Percentiles rank a stretch among this genome's conserved stretches.
phyloP scores from a whole-genome alignment of 1,140 invertebrate genomes.

The Atta texana region DNA sequence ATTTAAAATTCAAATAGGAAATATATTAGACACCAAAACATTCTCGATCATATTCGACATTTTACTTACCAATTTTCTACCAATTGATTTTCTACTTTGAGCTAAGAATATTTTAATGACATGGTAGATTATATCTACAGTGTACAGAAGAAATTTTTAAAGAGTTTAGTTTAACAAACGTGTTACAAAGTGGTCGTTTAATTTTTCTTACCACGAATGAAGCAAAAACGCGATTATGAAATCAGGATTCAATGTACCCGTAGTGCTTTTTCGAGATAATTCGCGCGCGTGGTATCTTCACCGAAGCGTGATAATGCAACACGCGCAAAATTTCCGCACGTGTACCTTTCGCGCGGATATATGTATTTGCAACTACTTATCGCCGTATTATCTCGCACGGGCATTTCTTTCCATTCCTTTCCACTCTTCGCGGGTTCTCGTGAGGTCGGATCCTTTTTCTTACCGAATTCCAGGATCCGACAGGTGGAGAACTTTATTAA shows the following conservation, averaged over 20 bases:
- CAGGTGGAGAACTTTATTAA: slow-evolving; percentile 73
- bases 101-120: background rate
- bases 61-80: no score
- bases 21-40: no score
- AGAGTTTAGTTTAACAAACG: background rate
- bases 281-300: slow-evolving; percentile 13
- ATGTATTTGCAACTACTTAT: slow-evolving; percentile 36
- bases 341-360: background rate
- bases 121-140: background rate
- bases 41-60: no score
- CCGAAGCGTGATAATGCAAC: slow-evolving; percentile 35
- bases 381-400: slow-evolving; percentile 37
- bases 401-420: slow-evolving; percentile 3
- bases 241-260: slow-evolving; percentile 25
- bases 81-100: no score
- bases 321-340: slow-evolving; percentile 34
- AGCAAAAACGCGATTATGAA: slow-evolving; percentile 10
- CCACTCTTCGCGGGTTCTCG: slow-evolving; percentile 23
- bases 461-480: slow-evolving; percentile 54
- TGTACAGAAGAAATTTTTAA: background rate
- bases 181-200: background rate
- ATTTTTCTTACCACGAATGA: background rate
- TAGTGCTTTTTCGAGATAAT: background rate
- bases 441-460: slow-evolving; percentile 46
- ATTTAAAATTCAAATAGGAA: no score